Evolutionary conservation across 2,888 invertebrate species (phyloP), one percentile per base, ranked within the genome.

Genomic region (Heliconius ethilla): DNA sequence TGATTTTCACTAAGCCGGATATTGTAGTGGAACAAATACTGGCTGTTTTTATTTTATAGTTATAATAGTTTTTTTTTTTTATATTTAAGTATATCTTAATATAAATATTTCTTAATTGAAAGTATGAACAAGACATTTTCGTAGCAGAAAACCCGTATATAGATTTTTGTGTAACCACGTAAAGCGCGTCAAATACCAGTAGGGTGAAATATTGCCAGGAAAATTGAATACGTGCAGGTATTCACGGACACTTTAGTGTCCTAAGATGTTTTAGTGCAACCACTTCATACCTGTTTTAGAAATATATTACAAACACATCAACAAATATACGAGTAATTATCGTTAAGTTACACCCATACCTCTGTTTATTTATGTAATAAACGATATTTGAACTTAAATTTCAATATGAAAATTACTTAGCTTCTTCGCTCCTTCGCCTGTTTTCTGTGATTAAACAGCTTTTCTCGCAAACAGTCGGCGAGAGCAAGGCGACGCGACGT

Each of bases 1-100:
- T 91, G 92, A 92, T 93, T 92, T 91, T 83, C 89, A 90, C 89
- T 93, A 93, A 94, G 93, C 93, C 93, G 93, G 92, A 93, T 93
- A 93, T 93, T 92, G 93, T 92, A 93, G 92, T 89, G 91, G 91
- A 90, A 92, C 91, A 92, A 90, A 91, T 88, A 89, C 87, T 84
- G 85, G 87, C 86, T 85, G 86, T 88, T 89, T 89, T 89, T 87
- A 89, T 88, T 87, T 84, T 84, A 45, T 72, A 76, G 73, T 80
- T 78, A 81, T 81, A 81, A 81, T 66, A 80, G 79, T 81, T 83
- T 82, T 29, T 40, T 11, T 37, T 11, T 40, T 11, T 40, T 40
- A 11, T 40, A 40, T 40, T 40, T 40, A 15, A 63, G 62, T 76
- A 27, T 51, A 74, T 63, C n/a, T 33, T 69, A 29, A 74, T 67